Percentiles rank a stretch among this genome's conserved stretches.
Evolutionary conservation across 2,113 vertebrate species (phyloP).

Genomic region (Pterophyllum scalare): DNA sequence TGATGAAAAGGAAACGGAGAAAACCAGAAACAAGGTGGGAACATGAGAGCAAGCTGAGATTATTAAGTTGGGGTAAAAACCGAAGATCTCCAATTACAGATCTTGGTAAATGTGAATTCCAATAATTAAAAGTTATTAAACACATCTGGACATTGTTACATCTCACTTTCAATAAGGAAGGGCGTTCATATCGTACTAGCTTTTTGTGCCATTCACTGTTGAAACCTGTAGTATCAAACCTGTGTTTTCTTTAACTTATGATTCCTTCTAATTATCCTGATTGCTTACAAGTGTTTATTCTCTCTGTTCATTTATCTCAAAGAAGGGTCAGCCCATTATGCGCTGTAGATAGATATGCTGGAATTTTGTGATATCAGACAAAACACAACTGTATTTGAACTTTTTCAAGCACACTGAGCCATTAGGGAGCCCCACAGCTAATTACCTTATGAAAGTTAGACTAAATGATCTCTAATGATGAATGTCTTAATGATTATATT

Average conservation of each 20-base stretch:
- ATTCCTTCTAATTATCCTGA: neutral
- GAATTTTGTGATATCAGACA: neutral
- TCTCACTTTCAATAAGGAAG: neutral
- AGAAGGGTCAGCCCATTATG: neutral
- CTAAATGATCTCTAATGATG: slow-evolving; percentile 30
- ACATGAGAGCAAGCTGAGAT: neutral
- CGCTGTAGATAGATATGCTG: neutral
- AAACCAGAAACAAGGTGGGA: neutral
- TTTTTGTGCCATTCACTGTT: neutral
- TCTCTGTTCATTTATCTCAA: neutral
- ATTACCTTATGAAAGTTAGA: slow-evolving; percentile 31
- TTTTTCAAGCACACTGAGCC: neutral
- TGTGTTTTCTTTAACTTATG: neutral
- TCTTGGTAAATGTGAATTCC: neutral
- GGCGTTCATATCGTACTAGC: neutral
- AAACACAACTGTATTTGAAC: neutral
- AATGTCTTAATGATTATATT: slow-evolving; percentile 3
- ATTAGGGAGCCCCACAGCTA: slow-evolving; percentile 9
- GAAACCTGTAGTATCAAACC: neutral
- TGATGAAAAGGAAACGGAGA: neutral
- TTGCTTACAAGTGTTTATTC: neutral
- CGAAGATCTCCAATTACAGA: neutral
- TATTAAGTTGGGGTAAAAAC: neutral
- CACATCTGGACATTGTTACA: neutral
- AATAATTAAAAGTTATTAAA: neutral